phyloP scores from a whole-genome alignment of 1,140 invertebrate species.

The Cherax destructor region DNA sequence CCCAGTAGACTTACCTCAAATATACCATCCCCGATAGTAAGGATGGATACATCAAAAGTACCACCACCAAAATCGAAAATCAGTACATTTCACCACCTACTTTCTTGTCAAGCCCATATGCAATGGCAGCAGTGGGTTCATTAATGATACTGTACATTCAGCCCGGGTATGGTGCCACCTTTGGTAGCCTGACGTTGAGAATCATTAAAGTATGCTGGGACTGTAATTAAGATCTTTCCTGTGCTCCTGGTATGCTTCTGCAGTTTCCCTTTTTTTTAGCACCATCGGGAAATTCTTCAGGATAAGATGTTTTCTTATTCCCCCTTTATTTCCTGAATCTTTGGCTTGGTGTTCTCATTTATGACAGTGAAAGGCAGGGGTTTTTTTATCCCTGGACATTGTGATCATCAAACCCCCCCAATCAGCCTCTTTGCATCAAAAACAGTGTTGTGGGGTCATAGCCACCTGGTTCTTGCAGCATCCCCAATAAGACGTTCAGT shows the following conservation, averaged over 20 bases:
- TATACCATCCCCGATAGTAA: conserved; percentile 38
- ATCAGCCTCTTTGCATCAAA: conserved; percentile 32
- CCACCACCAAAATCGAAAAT: conserved; percentile 42
- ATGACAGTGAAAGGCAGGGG: conserved; percentile 19
- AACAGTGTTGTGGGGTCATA: conserved; percentile 38
- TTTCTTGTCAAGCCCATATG: conserved; percentile 37
- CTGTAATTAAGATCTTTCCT: conserved; percentile 20
- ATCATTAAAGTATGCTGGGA: conserved; percentile 25
- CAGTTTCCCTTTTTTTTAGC: conserved; percentile 26
- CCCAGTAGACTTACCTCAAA: conserved; percentile 25
- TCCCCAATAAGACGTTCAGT: conserved; percentile 31
- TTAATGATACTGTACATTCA: conserved; percentile 42
- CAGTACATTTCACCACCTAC: conserved; percentile 30
- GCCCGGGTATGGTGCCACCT: conserved; percentile 18
- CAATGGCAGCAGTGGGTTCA: conserved; percentile 41
- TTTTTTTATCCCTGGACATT: conserved; percentile 32
- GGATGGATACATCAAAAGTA: conserved; percentile 30
- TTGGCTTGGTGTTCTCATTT: conserved; percentile 19
- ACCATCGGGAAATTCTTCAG: conserved; percentile 29
- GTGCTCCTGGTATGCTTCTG: conserved; percentile 25
- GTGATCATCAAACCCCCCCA: conserved; percentile 24
- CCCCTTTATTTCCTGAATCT: conserved; percentile 24
- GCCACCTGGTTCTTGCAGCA: conserved; percentile 39
- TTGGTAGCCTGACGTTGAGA: conserved; percentile 41
- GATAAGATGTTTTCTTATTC: conserved; percentile 4